Base-by-base conservation (phyloP, 1,140 invertebrate genomes). In the Colletes latitarsis region DNA sequence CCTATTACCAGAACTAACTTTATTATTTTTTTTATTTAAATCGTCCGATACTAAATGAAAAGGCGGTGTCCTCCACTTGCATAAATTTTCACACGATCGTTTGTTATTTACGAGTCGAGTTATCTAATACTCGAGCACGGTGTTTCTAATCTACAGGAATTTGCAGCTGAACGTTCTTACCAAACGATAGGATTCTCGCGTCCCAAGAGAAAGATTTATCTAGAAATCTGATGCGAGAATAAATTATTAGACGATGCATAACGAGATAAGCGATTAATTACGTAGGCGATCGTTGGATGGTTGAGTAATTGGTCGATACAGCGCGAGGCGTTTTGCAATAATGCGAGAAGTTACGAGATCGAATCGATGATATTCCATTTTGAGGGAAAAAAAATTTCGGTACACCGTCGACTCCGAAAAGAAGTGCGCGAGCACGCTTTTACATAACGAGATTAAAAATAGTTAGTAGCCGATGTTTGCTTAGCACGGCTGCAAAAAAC, bases 371-470 rank as follows among this genome's bases (percentile, higher is more conserved):
- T n/a, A 15, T 6, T 57, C 5, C 15, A n/a, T 57, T 57, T 57
- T n/a, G 3, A 6, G 15, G 12, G 3, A 1, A 15, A 17, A n/a
- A 57, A n/a, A 57, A 6, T 6, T 17, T 57, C 17, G 30, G 39
- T 63, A 30, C 58, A 58, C 49, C n/a, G n/a, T n/a, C n/a, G n/a
- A n/a, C n/a, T n/a, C n/a, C n/a, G n/a, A n/a, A n/a, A n/a, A n/a
- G n/a, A n/a, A n/a, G n/a, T n/a, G n/a, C n/a, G n/a, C n/a, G n/a
- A n/a, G n/a, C n/a, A n/a, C n/a, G n/a, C n/a, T n/a, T n/a, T n/a
- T n/a, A n/a, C n/a, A n/a, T n/a, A 63, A 73, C 71, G 21, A 43
- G 41, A 46, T 57, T 39, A 73, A 63, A 73, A 73, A 73, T 60
- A 46, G 53, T 15, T 12, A 41, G 17, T 4, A 21, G 41, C 46